phyloP scores from a whole-genome alignment of 2,113 vertebrate species.

The Oryzias javanicus region DNA sequence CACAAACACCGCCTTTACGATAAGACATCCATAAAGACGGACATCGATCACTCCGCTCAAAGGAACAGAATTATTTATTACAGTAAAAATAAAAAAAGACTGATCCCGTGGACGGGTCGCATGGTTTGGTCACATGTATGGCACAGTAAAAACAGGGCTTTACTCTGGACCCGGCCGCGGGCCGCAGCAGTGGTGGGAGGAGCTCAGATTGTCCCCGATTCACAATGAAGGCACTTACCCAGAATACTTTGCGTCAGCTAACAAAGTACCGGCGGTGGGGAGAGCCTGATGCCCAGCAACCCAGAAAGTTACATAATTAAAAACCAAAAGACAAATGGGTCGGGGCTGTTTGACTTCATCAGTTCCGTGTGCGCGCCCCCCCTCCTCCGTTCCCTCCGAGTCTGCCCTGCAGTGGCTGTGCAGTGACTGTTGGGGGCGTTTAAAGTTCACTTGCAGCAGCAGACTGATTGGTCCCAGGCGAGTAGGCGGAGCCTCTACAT shows the following conservation, averaged over 20 bases:
- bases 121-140: slow-evolving; percentile 33
- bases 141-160: slow-evolving; percentile 2
- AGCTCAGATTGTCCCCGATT: slow-evolving; percentile 56
- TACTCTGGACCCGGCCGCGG: slow-evolving; percentile 30
- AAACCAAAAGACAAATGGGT: slow-evolving; percentile 19
- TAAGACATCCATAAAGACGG: slow-evolving; percentile 19
- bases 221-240: slow-evolving; percentile 66
- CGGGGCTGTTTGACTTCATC: slow-evolving; percentile 27
- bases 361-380: slow-evolving; percentile 45
- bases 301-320: slow-evolving; percentile 11
- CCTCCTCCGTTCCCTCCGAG: too few species aligned
- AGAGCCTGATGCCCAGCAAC: neutral
- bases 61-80: slow-evolving; percentile 68
- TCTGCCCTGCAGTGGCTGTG: slow-evolving; percentile 33
- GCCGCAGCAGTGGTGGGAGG: slow-evolving; percentile 26
- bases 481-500: slow-evolving; percentile 78
- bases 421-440: slow-evolving; percentile 32
- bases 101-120: slow-evolving; percentile 33
- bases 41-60: slow-evolving; percentile 11
- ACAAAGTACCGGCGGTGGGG: slow-evolving; percentile 17
- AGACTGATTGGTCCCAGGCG: slow-evolving; percentile 82
- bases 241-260: slow-evolving; percentile 46
- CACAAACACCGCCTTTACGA: slow-evolving; percentile 2
- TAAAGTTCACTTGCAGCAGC: slow-evolving; percentile 75
- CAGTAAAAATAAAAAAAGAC: slow-evolving; percentile 54